Evolutionary conservation across 1,140 invertebrate species (phyloP).

Genomic region (Heliconius nattereri): DNA sequence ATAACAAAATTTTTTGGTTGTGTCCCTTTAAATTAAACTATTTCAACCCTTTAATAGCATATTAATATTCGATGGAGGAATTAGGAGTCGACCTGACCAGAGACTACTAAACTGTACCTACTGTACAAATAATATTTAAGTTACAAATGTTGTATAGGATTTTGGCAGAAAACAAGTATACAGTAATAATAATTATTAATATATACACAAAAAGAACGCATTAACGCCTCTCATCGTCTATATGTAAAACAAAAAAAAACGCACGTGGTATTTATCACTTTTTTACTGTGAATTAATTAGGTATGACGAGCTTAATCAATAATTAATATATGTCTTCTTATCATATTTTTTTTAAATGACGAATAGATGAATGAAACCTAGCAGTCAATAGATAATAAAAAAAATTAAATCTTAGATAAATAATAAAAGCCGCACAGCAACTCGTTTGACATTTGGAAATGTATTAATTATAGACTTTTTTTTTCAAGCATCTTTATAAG

Average conservation of each 20-base stretch:
- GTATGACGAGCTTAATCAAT: background rate
- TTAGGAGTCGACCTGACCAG: no score
- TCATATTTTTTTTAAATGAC: background rate
- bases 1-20: no score
- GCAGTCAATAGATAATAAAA: background rate
- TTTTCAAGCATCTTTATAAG: no score
- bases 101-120: no score
- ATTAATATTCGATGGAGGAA: no score
- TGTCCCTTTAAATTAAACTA: no score
- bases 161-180: no score
- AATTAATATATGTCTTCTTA: background rate
- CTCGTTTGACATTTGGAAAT: background rate
- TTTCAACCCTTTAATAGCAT: no score
- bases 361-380: background rate
- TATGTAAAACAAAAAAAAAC: background rate
- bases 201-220: background rate
- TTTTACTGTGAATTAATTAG: background rate
- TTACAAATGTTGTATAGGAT: no score
- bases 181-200: no score
- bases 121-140: no score
- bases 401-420: background rate
- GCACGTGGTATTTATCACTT: background rate
- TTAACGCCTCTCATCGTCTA: background rate
- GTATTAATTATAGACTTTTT: no score
- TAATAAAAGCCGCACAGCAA: background rate